Conservation (phyloP, 2,797 vertebrate genomes). For the Ceryle rudis region DNA sequence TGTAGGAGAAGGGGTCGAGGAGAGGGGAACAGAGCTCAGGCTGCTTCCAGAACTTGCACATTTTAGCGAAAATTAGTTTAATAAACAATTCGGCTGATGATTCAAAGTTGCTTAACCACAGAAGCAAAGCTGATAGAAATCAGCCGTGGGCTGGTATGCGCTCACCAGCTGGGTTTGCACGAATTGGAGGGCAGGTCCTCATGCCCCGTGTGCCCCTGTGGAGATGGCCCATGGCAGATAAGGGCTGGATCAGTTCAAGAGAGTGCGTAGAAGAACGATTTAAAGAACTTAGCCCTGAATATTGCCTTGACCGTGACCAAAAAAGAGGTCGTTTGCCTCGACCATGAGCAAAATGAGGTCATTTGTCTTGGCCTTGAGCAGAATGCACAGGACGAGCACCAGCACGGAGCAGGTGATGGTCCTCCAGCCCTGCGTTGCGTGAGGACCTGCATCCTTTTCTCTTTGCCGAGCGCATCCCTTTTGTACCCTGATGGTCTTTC, state of each 20-base stretch:
- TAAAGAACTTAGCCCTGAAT: not conserved
- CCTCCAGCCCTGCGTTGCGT: rapidly evolving
- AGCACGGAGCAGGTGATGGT: not conserved
- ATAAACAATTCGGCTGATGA: not conserved
- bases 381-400: not conserved
- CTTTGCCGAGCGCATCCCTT: not conserved
- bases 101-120: not conserved
- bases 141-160: not conserved
- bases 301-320: not conserved
- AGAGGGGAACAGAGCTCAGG: rapidly evolving
- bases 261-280: not conserved
- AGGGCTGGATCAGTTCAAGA: not conserved
- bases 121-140: not conserved
- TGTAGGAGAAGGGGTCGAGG: not conserved
- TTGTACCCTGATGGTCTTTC: not conserved
- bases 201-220: rapidly evolving
- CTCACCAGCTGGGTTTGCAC: not conserved
- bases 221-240: not conserved
- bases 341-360: not conserved
- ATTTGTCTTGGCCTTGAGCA: not conserved
- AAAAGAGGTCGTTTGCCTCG: not conserved
- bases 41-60: conserved; percentile 6
- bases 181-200: not conserved
- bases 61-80: conserved; percentile 4
- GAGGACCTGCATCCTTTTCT: not conserved